Base-by-base conservation (phyloP, 2,797 vertebrate species). In the Xerus rutilus region DNA sequence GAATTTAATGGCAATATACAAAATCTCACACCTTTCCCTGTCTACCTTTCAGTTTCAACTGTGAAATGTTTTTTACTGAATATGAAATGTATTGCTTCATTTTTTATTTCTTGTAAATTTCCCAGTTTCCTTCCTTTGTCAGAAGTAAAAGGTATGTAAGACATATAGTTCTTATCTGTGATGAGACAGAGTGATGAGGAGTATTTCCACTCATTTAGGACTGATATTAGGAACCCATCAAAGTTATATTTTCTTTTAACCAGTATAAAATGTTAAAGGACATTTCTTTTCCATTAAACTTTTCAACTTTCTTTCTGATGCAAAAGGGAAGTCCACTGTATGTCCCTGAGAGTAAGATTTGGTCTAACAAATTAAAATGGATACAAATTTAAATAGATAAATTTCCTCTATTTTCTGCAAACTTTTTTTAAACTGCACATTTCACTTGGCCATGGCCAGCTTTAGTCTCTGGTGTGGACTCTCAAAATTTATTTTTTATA, bases 61-160 rank as follows among this genome's bases (percentile, higher is more conserved):
- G 74, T 43, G 78, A 74, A 69, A 57, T 54, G 76, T 47, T 91
- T 97, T 43, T 72, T 59, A 89, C 30, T 59, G 30, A 35, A 65
- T 72, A 45, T 45, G 84, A 79, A 92, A 70, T 39, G 35, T 88
- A 59, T 77, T 54, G 86, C n/a, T 39, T 57, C 85, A 70, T 73
- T 94, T 95, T 94, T 7, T 73, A 93, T 88, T 91, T 91, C 70
- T 73, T 76, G 89, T 1, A 69, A 43, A 20, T 94, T 77, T 91
- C 62, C 57, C 20, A 89, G 65, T 88, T 89, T 45, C 25, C 32
- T 83, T 73, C 67, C 14, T 35, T 65, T 86, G 59, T 95, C 70
- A 76, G 77, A 79, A 89, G 23, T 43, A 45, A 92, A 73, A 91
- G 76, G 35, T 52, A 30, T 30, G 67, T 30, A 69, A 39, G n/a